Evolutionary conservation across 2,888 invertebrate species (phyloP), one percentile per base, ranked within the genome.

Genomic region (Mellilla xanthometata): DNA sequence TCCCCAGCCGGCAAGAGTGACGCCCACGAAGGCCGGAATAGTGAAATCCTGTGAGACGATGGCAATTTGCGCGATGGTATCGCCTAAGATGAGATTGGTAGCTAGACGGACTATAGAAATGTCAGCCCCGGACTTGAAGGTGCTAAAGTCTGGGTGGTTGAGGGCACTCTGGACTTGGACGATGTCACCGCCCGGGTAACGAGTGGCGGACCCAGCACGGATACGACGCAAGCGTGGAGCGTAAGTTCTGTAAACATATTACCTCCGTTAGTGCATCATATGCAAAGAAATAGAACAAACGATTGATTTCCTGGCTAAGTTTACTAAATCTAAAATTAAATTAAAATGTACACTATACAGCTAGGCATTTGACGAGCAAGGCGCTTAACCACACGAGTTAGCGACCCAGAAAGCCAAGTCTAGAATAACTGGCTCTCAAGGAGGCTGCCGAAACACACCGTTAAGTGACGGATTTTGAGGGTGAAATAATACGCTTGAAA

Each of bases 1-100:
- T 0, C 81, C 81, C 81, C 81, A 81, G 12, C 81, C 79, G 11
- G 70, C 77, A 22, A 69, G 67, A 0, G 60, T 52, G 0, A 78
- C 76, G 0, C 68, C 59, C 0, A 64, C 2, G 23, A 63, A 49
- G 31, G 68, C 70, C 0, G 73, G 73, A 0, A 77, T 13, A 0
- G 0, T 0, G 0, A 35, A 5, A 1, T 39, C 59, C 7, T 53
- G 62, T 1, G 52, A 2, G 0, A 64, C n/a, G 10, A 81, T 72
- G 1, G 56, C 13, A 0, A 29, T 58, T 6, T 42, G 64, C 43
- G 68, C 63, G 0, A 80, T 39, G 0, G 49, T 62, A 0, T 62
- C 45, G 2, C 57, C 54, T 43, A 60, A 74, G 0, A 22, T 15
- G 10, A 82, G 48, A 0, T 2, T 3, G 12, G 5, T 8, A 0